A percentile compares a stretch with the other conserved stretches of the same genome.
phyloP scores from a whole-genome alignment of 2,888 invertebrate genomes.

The Hemithea aestivaria region DNA sequence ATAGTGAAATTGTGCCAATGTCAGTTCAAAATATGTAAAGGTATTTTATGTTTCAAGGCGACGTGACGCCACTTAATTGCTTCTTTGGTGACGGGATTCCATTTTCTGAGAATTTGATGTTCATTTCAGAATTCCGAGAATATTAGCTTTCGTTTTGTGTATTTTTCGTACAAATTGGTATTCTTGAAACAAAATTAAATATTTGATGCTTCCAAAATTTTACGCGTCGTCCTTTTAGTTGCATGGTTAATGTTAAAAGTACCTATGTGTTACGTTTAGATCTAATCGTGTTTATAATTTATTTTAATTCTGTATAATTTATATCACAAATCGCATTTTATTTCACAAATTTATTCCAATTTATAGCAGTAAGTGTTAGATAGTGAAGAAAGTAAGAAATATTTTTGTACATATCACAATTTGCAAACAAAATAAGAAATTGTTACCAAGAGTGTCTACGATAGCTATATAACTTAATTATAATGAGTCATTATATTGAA shows the following conservation, averaged over 20 bases:
- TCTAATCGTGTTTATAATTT: slow-evolving; percentile 17
- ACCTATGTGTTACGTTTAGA: slow-evolving; percentile 20
- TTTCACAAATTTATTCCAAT: slow-evolving; percentile 17
- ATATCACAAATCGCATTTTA: slow-evolving; percentile 38
- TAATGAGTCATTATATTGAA: slow-evolving; percentile 36
- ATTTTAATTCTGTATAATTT: slow-evolving; percentile 18
- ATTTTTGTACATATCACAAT: slow-evolving; percentile 79
- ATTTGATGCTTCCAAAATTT: no score
- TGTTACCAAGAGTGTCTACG: slow-evolving; percentile 74
- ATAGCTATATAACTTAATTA: slow-evolving; percentile 51
- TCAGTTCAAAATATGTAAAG: slow-evolving; percentile 32
- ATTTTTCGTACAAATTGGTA: no score
- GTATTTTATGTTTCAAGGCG: slow-evolving; percentile 6
- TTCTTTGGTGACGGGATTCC: no score
- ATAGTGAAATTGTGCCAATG: slow-evolving; percentile 62
- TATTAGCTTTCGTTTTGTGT: no score
- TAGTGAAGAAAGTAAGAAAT: slow-evolving; percentile 60
- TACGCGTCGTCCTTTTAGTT: no score
- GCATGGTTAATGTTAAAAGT: no score
- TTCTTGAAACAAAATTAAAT: no score
- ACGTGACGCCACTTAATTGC: slow-evolving; percentile 4
- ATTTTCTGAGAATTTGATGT: no score
- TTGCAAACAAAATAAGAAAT: slow-evolving; percentile 51
- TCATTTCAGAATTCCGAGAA: no score
- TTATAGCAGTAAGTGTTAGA: slow-evolving; percentile 37